Evolutionary conservation across 2,113 vertebrate genomes (phyloP).

Genomic region (Hyaena hyaena): DNA sequence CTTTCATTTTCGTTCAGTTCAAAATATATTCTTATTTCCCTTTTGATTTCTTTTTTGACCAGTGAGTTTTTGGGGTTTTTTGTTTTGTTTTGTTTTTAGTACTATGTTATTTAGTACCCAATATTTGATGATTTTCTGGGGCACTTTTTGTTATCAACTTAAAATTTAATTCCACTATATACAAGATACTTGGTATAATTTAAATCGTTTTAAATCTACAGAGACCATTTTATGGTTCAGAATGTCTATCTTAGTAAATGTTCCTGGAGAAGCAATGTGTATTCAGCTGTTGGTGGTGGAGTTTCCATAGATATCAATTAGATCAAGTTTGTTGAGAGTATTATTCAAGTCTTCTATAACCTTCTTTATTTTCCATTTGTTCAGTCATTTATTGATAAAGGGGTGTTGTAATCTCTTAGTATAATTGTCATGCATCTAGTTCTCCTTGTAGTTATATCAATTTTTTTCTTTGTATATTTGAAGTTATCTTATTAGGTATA

Average conservation of each 20-base stretch:
- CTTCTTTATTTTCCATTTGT: not conserved
- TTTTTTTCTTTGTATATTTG: not conserved
- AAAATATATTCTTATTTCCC: not conserved
- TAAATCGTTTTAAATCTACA: not conserved
- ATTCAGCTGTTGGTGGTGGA: not conserved
- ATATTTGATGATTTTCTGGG: not conserved
- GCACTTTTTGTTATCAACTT: not conserved
- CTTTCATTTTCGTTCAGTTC: not conserved
- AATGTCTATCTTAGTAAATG: not conserved
- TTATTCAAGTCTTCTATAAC: not conserved
- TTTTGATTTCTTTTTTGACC: constrained; percentile 2
- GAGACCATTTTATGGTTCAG: not conserved
- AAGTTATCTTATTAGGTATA: constrained; percentile 8
- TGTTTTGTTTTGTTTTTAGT: not conserved
- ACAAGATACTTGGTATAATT: not conserved
- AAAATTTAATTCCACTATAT: not conserved
- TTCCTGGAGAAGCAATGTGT: not conserved
- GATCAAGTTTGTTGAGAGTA: not conserved
- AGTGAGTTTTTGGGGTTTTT: not conserved
- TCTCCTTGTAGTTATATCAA: not conserved
- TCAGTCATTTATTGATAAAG: not conserved
- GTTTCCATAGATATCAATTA: not conserved
- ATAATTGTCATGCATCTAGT: not conserved
- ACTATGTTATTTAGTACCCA: not conserved
- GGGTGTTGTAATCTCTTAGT: not conserved